Conservation (phyloP, 1,140 invertebrate species). For the Homarus americanus region DNA sequence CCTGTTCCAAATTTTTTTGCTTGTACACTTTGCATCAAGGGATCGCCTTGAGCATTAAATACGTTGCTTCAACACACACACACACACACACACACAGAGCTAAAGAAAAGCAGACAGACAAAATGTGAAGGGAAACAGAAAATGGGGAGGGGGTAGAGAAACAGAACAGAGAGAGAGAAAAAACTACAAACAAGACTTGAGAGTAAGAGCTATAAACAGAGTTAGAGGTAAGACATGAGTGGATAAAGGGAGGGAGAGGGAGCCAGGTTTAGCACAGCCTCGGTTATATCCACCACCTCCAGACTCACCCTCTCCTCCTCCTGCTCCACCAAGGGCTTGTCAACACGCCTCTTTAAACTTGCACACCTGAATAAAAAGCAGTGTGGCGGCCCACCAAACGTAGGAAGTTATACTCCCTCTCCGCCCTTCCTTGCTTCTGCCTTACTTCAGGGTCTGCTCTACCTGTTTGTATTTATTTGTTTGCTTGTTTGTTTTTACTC, state of each 20-base stretch:
- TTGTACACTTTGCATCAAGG: no score
- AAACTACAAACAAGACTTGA: no score
- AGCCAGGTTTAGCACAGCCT: neutral
- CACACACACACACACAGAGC: no score
- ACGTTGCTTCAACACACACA: no score
- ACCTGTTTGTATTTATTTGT: no score
- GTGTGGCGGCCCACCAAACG: neutral
- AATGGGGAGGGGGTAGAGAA: no score
- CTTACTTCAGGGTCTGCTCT: neutral
- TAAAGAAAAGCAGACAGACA: no score
- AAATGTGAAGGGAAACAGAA: no score
- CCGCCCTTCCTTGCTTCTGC: neutral
- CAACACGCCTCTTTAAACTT: conserved; percentile 1
- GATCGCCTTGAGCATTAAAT: no score
- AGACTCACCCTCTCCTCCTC: neutral
- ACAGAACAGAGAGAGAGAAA: no score
- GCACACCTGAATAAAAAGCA: conserved; percentile 14
- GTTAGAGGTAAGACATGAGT: neutral
- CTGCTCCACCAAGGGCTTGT: neutral
- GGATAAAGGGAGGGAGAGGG: neutral
- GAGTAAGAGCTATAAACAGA: neutral
- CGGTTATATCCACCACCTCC: neutral
- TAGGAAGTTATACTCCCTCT: neutral
- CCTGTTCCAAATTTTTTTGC: no score
- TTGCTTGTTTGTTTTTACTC: no score